Evolutionary conservation across 2,797 vertebrate genomes (phyloP).

Genomic region (Dermochelys coriacea): DNA sequence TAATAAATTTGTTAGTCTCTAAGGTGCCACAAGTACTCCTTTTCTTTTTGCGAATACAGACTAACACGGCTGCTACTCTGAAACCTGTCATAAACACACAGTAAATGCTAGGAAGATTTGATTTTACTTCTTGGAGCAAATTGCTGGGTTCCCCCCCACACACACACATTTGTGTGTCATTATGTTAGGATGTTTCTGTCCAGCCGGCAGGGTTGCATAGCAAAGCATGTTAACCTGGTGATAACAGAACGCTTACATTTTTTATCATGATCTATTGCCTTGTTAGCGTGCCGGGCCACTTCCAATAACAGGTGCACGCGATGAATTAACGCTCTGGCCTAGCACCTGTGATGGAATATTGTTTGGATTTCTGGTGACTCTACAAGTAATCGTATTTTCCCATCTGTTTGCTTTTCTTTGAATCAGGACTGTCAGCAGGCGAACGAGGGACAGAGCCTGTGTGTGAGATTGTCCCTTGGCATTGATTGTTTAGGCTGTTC

Average conservation of each 20-base stretch:
- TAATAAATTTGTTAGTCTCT: no score
- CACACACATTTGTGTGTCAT: slow-evolving; percentile 34
- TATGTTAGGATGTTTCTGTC: slow-evolving; percentile 68
- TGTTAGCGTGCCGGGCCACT: slow-evolving; percentile 50
- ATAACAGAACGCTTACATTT: slow-evolving; percentile 66
- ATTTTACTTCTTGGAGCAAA: neutral
- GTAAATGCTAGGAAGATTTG: neutral
- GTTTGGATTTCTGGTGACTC: slow-evolving; percentile 67
- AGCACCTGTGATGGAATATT: slow-evolving; percentile 66
- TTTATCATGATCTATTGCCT: slow-evolving; percentile 71
- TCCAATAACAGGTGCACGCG: neutral
- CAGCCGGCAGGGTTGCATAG: slow-evolving; percentile 62
- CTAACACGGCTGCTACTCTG: no score
- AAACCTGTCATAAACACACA: no score
- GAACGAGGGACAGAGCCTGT: neutral
- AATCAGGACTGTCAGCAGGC: neutral
- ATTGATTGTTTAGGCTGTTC: slow-evolving; percentile 32
- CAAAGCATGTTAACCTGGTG: slow-evolving; percentile 61
- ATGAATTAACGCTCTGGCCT: slow-evolving; percentile 59
- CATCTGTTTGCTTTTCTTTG: slow-evolving; percentile 65
- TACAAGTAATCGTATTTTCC: slow-evolving; percentile 59
- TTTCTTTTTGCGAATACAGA: no score
- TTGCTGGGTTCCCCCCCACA: neutral
- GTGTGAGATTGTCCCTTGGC: neutral
- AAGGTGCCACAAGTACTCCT: no score